Conservation (phyloP, 1,140 invertebrate species). For the Halyomorpha halys region DNA sequence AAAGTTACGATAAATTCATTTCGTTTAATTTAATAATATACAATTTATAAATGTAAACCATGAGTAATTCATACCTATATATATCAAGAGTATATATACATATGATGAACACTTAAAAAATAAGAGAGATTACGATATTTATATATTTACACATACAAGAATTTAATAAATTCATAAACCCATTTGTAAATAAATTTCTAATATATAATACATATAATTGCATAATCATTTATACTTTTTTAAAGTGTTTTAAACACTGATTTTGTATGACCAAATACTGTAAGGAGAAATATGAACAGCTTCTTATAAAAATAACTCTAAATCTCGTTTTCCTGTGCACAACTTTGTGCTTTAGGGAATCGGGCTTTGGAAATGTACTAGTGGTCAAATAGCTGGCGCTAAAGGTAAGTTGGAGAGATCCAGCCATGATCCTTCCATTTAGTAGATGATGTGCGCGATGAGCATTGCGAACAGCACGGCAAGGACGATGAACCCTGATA, state of each 20-base stretch:
- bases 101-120: constrained; percentile 21
- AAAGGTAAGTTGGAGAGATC: constrained; percentile 2
- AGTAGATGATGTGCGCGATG: constrained; percentile 36
- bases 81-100: constrained; percentile 7
- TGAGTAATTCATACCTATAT: constrained; percentile 11
- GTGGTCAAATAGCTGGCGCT: constrained; percentile 11
- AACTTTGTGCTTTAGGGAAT: constrained; percentile 14
- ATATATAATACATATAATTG: constrained; percentile 25
- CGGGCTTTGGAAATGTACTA: constrained; percentile 16
- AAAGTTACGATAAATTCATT: constrained; percentile 20
- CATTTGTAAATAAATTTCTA: constrained; percentile 21
- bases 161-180: constrained; percentile 24
- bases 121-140: constrained; percentile 23
- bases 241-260: constrained; percentile 28
- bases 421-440: constrained; percentile 3
- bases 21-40: constrained; percentile 21
- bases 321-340: constrained; percentile 20
- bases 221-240: constrained; percentile 19
- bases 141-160: constrained; percentile 24
- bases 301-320: constrained; percentile 28
- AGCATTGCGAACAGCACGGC: constrained; percentile 51
- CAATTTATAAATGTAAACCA: constrained; percentile 22
- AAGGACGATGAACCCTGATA: constrained; percentile 48
- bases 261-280: constrained; percentile 26
- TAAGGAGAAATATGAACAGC: constrained; percentile 17